Evolutionary conservation across 2,797 vertebrate species (phyloP), one percentile per base, ranked within the genome.

Genomic region (Streptopelia turtur): DNA sequence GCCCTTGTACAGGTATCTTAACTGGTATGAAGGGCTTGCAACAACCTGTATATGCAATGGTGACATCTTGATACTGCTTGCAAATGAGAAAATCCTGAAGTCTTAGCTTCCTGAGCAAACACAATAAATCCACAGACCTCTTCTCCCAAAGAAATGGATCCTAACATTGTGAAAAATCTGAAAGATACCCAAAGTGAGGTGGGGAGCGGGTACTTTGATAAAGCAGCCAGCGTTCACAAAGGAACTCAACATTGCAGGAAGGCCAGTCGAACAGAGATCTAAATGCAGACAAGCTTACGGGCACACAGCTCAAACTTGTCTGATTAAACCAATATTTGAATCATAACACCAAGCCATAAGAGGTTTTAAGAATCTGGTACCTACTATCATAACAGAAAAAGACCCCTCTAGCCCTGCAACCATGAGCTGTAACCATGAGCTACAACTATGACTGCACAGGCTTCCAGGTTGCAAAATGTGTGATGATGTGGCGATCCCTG

Each of bases 401-500:
- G 20, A 79, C 16, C 22, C 16, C n/a, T 50, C 79, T 49, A 20
- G 28, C 16, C 20, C 35, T 57, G 47, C 59, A 30, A 16, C 27
- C 22, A 5, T 1, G 24, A 78, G 55, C 35, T 57, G 47, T 59
- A 30, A 16, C 27, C 22, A 4, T 1, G 24, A 78, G 50, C n/a
- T 47, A 12, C 68, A 88, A 12, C 16, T 43, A 59, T 6, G 1
- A 23, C 30, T 24, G 35, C 33, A 21, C 35, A 1, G 1, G 0
- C 8, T 55, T 47, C 31, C 8, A 6, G 23, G 9, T 2, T 1
- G 1, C 33, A 55, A 74, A 61, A 33, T 0, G 0, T 7, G 17
- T 11, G n/a, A 53, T 2, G 10, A 3, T 16, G 7, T 2, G 35
- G 13, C 0, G 1, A 30, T 4, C n/a, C 4, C 13, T 5, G 15